Evolutionary conservation across 2,797 vertebrate genomes (phyloP).

Genomic region (Melanogrammus aeglefinus): DNA sequence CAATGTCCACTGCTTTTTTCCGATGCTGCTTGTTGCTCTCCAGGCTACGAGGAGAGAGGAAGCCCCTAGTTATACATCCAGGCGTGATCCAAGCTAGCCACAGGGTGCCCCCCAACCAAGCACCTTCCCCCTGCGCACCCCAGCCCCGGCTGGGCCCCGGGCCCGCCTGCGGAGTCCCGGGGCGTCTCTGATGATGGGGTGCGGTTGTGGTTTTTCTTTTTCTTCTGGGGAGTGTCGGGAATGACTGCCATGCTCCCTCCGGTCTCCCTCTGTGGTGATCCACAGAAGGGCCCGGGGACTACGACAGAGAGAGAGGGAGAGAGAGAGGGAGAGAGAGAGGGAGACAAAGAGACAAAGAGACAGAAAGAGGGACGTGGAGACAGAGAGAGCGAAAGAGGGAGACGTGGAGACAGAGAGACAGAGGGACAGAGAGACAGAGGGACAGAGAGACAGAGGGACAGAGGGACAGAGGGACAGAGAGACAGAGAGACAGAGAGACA

Average conservation of each 20-base stretch:
- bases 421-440: no score
- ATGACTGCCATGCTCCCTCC: slow-evolving; percentile 26
- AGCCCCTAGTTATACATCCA: neutral
- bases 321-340: slow-evolving; percentile 36
- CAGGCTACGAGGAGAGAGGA: no score
- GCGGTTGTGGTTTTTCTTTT: slow-evolving; percentile 55
- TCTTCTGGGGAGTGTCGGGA: slow-evolving; percentile 58
- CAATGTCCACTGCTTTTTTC: no score
- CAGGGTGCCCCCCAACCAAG: slow-evolving; percentile 20
- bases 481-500: no score
- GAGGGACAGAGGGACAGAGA: no score
- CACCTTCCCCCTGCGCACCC: slow-evolving; percentile 5
- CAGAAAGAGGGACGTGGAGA: no score
- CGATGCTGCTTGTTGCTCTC: no score
- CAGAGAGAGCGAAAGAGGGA: no score
- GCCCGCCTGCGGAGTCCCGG: slow-evolving; percentile 33
- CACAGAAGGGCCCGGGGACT: slow-evolving; percentile 45
- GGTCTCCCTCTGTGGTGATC: slow-evolving; percentile 54
- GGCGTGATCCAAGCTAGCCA: neutral
- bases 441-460: no score
- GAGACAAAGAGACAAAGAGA: slow-evolving; percentile 21
- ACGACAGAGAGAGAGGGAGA: slow-evolving; percentile 53
- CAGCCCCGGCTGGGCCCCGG: neutral
- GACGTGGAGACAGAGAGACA: no score
- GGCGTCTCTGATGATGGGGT: slow-evolving; percentile 58